Conservation (phyloP, 2,113 vertebrate species). For the Colinus virginianus region DNA sequence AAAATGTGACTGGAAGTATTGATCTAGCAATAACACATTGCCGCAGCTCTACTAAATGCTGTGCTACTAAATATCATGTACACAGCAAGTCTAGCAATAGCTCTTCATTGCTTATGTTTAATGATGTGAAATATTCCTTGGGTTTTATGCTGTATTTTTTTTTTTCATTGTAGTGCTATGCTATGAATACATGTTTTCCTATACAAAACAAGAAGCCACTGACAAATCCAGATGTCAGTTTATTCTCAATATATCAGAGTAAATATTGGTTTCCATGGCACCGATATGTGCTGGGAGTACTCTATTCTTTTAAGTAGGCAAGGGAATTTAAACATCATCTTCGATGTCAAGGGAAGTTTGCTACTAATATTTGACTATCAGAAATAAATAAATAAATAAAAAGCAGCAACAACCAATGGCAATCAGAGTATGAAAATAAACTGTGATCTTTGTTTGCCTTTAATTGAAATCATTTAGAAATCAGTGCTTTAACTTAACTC, state of each 20-base stretch:
- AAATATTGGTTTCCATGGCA: constrained; percentile 52
- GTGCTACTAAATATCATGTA: background rate
- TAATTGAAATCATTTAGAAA: constrained; percentile 60
- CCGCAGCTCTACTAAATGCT: background rate
- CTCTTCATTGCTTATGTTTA: background rate
- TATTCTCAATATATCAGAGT: constrained; percentile 13
- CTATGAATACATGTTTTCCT: background rate
- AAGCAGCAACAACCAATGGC: background rate
- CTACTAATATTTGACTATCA: background rate
- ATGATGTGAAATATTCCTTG: background rate
- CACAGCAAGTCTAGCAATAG: background rate
- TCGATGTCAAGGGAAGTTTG: background rate
- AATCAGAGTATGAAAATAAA: constrained; percentile 36
- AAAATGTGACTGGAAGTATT: background rate
- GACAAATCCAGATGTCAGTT: constrained; percentile 22
- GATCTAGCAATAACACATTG: background rate
- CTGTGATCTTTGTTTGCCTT: constrained; percentile 49
- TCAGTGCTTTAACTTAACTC: constrained; percentile 25
- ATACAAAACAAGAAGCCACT: background rate
- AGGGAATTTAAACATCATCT: constrained; percentile 6
- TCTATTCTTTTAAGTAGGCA: constrained; percentile 27
- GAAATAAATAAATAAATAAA: constrained; percentile 22
- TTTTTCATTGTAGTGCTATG: background rate
- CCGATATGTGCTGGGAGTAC: background rate
- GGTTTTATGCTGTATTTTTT: background rate